Conservation (phyloP, 2,113 vertebrate species). For the Coryphaenoides rupestris region DNA sequence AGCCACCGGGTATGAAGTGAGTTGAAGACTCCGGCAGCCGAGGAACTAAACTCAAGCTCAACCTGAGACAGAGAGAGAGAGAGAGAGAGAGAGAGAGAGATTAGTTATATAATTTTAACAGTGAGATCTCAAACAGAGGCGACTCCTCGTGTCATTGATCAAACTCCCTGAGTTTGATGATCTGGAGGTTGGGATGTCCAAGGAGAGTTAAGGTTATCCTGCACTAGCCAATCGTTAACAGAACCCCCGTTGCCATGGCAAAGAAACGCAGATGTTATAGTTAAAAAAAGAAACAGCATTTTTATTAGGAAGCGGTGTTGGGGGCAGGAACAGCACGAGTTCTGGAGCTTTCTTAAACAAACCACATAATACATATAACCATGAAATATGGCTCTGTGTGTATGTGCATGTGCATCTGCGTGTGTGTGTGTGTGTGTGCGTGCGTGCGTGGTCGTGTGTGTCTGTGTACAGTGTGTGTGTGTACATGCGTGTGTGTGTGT, state of each 20-base stretch:
- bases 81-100: constrained; percentile 12
- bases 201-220: constrained; percentile 1
- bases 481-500: not conserved
- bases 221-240: too few species aligned
- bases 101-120: not conserved
- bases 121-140: not conserved
- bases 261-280: too few species aligned
- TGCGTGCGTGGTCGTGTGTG: not conserved
- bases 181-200: constrained; percentile 20
- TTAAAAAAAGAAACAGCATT: too few species aligned
- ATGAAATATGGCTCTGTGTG: too few species aligned
- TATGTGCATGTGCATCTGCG: not conserved
- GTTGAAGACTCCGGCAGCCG: constrained; percentile 25
- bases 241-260: too few species aligned
- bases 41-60: constrained; percentile 21
- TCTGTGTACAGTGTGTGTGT: not conserved
- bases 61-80: constrained; percentile 28
- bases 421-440: not conserved
- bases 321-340: too few species aligned
- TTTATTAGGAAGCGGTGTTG: too few species aligned
- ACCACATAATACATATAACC: too few species aligned
- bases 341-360: too few species aligned
- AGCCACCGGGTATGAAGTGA: not conserved
- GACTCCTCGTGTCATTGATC: not conserved
- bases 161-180: constrained; percentile 20